Conservation (phyloP, 1,140 invertebrate species). For the Drosophila ercepeae region DNA sequence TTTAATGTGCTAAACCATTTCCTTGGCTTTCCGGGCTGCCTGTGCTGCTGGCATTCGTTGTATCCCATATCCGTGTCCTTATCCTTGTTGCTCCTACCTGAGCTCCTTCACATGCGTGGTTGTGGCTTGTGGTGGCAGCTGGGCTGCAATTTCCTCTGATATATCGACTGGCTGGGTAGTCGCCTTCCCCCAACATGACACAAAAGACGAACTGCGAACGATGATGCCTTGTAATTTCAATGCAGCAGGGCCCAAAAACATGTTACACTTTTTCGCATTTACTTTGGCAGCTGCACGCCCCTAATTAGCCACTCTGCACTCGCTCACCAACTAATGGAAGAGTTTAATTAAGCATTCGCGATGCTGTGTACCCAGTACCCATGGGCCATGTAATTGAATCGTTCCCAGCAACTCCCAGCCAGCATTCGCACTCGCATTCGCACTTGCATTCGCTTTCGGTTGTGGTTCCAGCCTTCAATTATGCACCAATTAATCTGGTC, state of each 20-base stretch:
- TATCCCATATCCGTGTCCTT: constrained; percentile 13
- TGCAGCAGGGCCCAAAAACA: constrained; percentile 18
- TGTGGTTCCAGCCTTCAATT: constrained; percentile 54
- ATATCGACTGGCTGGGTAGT: background rate
- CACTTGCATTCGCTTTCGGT: constrained; percentile 9
- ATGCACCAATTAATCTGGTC: constrained; percentile 61
- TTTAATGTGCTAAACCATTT: constrained; percentile 82
- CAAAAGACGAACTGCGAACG: background rate
- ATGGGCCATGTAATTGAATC: constrained; percentile 64
- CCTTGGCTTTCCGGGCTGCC: constrained; percentile 39
- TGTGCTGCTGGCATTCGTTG: constrained; percentile 35
- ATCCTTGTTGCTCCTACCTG: constrained; percentile 12
- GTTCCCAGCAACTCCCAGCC: constrained; percentile 8
- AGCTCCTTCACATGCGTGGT: constrained; percentile 22
- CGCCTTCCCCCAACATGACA: too few species aligned
- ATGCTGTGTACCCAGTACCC: constrained; percentile 8
- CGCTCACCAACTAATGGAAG: constrained; percentile 41
- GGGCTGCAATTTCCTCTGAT: constrained; percentile 54
- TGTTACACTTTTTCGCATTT: constrained; percentile 14
- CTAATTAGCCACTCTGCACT: constrained; percentile 45
- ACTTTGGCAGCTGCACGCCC: constrained; percentile 22
- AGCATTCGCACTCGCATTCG: background rate
- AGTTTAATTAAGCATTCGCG: constrained; percentile 45
- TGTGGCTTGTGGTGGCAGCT: constrained; percentile 37
- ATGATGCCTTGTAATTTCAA: constrained; percentile 48